Evolutionary conservation across 1,140 invertebrate genomes (phyloP).

Genomic region (Neuroterus valhalla): DNA sequence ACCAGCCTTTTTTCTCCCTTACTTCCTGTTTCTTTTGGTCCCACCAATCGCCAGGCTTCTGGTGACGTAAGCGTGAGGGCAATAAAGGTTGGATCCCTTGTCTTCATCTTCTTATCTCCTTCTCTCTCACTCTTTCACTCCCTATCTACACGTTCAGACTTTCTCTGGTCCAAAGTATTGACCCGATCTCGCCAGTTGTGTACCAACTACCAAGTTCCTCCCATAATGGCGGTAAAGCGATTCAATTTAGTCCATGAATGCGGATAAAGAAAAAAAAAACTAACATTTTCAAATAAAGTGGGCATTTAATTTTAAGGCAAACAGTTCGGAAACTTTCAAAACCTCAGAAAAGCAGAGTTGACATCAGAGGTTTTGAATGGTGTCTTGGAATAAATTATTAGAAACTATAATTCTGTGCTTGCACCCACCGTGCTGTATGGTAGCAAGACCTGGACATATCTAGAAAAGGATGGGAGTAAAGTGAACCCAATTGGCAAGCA

Average conservation of each 20-base stretch:
- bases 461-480: no score
- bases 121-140: slow-evolving; percentile 20
- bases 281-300: not conserved
- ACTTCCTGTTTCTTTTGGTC: not conserved
- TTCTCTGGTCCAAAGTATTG: slow-evolving; percentile 24
- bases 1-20: not conserved
- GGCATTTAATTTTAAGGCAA: not conserved
- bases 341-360: no score
- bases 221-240: slow-evolving; percentile 22
- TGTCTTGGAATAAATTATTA: no score
- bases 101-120: slow-evolving; percentile 26
- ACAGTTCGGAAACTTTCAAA: not conserved
- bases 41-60: slow-evolving; percentile 52
- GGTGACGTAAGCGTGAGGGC: slow-evolving; percentile 39
- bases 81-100: not conserved
- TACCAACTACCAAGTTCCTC: slow-evolving; percentile 25
- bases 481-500: no score
- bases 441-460: no score
- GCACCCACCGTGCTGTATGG: no score
- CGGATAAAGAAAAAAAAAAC: not conserved
- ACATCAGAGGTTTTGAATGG: no score
- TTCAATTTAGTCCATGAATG: slow-evolving; percentile 24
- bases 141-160: slow-evolving; percentile 13
- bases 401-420: no score
- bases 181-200: not conserved